These are phyloP conservation scores for Pseudachorutes palmiensis DNA, from an alignment of 1,140 invertebrate species.

Conservation along the genomic window DNA sequence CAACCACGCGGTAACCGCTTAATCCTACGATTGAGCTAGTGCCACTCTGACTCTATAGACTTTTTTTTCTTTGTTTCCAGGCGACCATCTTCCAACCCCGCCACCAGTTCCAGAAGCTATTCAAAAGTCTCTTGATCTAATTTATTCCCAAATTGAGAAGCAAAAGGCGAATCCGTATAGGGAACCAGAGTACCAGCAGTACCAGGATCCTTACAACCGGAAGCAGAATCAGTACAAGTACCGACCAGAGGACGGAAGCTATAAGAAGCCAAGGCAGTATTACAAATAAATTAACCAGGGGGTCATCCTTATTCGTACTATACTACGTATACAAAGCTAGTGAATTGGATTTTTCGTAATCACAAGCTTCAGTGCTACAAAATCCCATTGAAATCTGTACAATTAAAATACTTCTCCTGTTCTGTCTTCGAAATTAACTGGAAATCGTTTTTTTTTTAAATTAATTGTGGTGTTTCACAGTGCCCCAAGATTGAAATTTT, in stretches of 20 bases:
- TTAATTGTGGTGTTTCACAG: too few species aligned
- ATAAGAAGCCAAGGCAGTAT: too few species aligned
- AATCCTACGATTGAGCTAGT: neutral
- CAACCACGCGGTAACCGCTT: conserved; percentile 8
- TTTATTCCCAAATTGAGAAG: conserved; percentile 35
- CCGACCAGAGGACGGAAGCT: neutral
- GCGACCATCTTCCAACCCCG: conserved; percentile 49
- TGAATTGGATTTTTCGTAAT: too few species aligned
- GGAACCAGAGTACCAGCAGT: neutral
- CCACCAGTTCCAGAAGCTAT: conserved; percentile 58
- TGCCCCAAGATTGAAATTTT: too few species aligned
- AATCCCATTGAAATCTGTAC: too few species aligned
- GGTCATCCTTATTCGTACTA: too few species aligned
- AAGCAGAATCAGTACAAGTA: neutral
- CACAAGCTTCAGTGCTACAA: too few species aligned
- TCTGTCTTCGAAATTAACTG: too few species aligned
- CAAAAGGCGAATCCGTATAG: neutral
- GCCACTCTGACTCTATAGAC: neutral
- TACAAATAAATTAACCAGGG: too few species aligned
- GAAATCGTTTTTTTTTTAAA: too few species aligned
- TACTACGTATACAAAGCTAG: too few species aligned
- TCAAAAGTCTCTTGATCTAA: conserved; percentile 46
- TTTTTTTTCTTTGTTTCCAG: conserved; percentile 18
- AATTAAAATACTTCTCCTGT: too few species aligned
- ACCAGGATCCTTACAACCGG: neutral